Percentiles rank a stretch among this genome's conserved stretches.
Evolutionary conservation across 2,113 vertebrate species (phyloP).

Genomic region (Myiopsitta monachus): DNA sequence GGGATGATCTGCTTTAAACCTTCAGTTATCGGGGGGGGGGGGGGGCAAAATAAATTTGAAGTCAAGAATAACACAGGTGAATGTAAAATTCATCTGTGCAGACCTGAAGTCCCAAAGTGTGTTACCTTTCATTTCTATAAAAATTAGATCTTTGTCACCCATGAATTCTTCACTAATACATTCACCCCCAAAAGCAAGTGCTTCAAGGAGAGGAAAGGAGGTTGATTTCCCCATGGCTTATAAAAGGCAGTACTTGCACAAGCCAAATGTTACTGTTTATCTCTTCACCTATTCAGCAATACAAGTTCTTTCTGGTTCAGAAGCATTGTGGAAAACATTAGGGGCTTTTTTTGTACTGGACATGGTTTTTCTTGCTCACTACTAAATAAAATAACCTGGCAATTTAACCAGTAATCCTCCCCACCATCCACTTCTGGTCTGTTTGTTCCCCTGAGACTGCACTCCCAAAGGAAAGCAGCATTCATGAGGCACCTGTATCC

Average conservation of each 20-base stretch:
- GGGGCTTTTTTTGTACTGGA: background rate
- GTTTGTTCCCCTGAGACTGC: background rate
- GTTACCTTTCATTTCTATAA: background rate
- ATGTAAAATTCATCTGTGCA: background rate
- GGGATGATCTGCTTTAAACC: background rate
- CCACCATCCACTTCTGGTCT: background rate
- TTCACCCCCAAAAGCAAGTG: background rate
- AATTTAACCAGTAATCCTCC: background rate
- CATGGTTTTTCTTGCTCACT: background rate
- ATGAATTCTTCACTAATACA: background rate
- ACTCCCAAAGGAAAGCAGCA: background rate
- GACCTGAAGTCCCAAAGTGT: background rate
- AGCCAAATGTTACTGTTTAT: background rate
- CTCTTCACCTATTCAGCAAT: background rate
- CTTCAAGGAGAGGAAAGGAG: background rate
- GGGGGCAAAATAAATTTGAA: background rate
- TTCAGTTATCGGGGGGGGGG: no score
- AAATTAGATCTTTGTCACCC: background rate
- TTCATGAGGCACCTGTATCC: background rate
- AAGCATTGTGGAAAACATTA: background rate
- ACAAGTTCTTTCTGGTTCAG: background rate
- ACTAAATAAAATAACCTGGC: background rate
- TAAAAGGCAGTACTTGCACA: background rate
- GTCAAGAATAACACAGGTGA: background rate
- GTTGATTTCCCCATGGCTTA: slow-evolving; percentile 25